phyloP scores from a whole-genome alignment of 1,140 invertebrate genomes.

The Halictus rubicundus region DNA sequence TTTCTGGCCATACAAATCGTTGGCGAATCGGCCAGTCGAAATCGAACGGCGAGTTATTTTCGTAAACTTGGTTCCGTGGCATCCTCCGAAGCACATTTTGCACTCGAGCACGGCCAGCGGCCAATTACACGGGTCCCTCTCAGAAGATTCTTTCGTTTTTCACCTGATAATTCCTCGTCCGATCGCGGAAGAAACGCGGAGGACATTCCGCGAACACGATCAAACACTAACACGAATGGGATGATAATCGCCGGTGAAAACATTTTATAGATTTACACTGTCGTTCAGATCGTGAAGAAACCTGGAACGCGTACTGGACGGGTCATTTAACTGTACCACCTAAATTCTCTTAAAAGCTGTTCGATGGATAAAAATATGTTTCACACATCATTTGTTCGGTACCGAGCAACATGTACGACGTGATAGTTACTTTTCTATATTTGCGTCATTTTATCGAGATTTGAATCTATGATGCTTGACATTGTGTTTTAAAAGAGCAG shows the following conservation, averaged over 20 bases:
- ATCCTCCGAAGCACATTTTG: not conserved
- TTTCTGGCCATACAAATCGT: not conserved
- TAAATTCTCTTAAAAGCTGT: too few species aligned
- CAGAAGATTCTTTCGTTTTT: slow-evolving; percentile 40
- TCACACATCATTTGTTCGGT: too few species aligned
- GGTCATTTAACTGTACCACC: too few species aligned
- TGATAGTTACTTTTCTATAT: too few species aligned
- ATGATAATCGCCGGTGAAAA: slow-evolving; percentile 10
- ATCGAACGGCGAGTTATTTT: not conserved
- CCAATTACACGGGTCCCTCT: slow-evolving; percentile 14
- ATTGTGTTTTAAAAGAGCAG: too few species aligned
- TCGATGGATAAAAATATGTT: too few species aligned
- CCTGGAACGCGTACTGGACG: too few species aligned
- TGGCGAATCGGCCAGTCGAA: slow-evolving; percentile 21
- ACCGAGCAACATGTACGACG: too few species aligned
- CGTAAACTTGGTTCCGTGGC: not conserved
- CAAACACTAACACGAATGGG: not conserved
- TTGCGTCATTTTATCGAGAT: too few species aligned
- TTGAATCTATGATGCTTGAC: too few species aligned
- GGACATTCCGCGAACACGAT: not conserved
- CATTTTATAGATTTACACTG: not conserved
- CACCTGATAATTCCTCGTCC: not conserved
- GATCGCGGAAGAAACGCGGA: not conserved
- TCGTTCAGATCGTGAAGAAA: not conserved
- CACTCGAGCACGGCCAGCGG: not conserved